Base-by-base conservation (phyloP, 2,888 invertebrate species). In the Aradus depressus region DNA sequence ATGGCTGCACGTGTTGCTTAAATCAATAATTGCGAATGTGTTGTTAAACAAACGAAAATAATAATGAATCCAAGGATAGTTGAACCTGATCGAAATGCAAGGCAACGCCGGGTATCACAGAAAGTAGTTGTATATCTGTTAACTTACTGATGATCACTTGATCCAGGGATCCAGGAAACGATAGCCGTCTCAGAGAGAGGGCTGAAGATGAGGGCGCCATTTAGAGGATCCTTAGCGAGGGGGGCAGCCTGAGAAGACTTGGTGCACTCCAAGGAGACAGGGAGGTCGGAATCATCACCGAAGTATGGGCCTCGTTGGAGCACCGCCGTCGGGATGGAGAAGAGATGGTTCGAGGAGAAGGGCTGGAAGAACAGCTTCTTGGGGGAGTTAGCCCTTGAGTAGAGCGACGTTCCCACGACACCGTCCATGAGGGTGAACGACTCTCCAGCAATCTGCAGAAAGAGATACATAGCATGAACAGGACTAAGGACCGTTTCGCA, bases 171-270 rank as follows among this genome's bases (percentile, higher is more conserved):
- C 84, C 84, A 88, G 1, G 80, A 74, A 2, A 86, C 86, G 12
- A 88, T 70, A 0, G 87, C 86, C 0, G 86, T 86, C 68, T 89
- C 87, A 0, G 79, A 75, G 42, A 87, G 68, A 0, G 88, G 87
- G 55, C 85, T 79, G 67, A 88, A 88, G 59, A 81, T 72, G 50
- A 89, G 74, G 31, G 81, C 79, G 54, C 84, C 81, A 59, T 84
- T 84, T 0, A 73, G 69, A 0, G 80, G 79, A 58, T 85, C 81
- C 1, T 85, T 75, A 0, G 81, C 75, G 18, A 88, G 63, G 0
- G 82, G 83, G 5, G 88, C 72, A 3, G 88, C 87, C 66, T 87
- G 87, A 0, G 88, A 88, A 0, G 87, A 84, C 67, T 89, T 88
- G 62, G 79, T 80, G 0, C 88, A 88, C 12, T 86, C 83, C 39